A percentile compares a stretch with the other conserved stretches of the same genome.
phyloP scores from a whole-genome alignment of 2,888 invertebrate genomes.

The Autographa pulchrina region DNA sequence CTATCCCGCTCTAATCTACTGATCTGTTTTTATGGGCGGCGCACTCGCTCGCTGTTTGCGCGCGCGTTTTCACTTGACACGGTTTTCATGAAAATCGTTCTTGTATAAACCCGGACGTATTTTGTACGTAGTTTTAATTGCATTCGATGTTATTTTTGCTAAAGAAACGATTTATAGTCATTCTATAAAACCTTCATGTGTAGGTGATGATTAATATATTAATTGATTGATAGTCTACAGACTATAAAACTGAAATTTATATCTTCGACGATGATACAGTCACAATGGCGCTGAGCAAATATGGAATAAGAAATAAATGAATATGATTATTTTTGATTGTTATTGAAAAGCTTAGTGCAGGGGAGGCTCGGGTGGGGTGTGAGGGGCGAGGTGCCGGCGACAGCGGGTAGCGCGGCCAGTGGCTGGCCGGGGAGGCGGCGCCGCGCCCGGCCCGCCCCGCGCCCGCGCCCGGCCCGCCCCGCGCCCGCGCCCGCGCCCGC shows the following conservation, averaged over 20 bases:
- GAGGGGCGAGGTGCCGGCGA: constrained; percentile 73
- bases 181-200: constrained; percentile 25
- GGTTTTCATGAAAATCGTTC: constrained; percentile 50
- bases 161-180: constrained; percentile 2
- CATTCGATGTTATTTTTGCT: constrained; percentile 9
- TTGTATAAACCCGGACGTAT: constrained; percentile 16
- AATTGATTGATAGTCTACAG: constrained; percentile 28
- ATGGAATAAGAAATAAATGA: constrained; percentile 69
- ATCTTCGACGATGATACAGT: constrained; percentile 31
- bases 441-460: constrained; percentile 72
- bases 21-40: constrained; percentile 81
- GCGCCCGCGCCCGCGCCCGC: constrained; percentile 73
- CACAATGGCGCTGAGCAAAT: constrained; percentile 50
- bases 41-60: constrained; percentile 69
- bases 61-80: constrained; percentile 69
- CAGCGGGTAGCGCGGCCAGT: constrained; percentile 84
- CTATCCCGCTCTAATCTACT: constrained; percentile 77
- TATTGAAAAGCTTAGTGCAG: constrained; percentile 77
- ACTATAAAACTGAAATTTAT: constrained; percentile 40
- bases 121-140: constrained; percentile 5
- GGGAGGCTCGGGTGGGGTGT: constrained; percentile 69
- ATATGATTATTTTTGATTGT: constrained; percentile 74
- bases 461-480: constrained; percentile 73
- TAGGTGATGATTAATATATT: constrained; percentile 30
- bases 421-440: constrained; percentile 75